Evolutionary conservation across 2,888 invertebrate genomes (phyloP).

Genomic region (Tetramorium bicarinatum): DNA sequence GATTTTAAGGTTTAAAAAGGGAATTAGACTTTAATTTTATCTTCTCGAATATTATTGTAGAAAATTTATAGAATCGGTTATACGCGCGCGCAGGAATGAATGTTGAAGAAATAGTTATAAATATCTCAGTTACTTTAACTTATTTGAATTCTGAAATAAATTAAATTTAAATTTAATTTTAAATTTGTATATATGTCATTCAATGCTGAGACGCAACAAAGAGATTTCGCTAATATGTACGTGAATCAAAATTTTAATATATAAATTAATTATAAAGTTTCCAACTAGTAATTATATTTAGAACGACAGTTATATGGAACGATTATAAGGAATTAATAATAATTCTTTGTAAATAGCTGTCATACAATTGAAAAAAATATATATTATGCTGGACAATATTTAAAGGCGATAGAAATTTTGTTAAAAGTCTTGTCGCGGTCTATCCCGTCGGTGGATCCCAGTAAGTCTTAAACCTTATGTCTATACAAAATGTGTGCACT

Average conservation of each 20-base stretch:
- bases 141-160: not conserved
- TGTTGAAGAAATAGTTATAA: not conserved
- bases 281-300: not conserved
- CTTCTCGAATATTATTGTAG: not conserved
- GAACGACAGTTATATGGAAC: not conserved
- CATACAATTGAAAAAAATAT: not conserved
- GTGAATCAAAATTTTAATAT: slow-evolving; percentile 6
- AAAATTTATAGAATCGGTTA: slow-evolving; percentile 3
- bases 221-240: not conserved
- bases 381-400: not conserved
- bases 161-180: slow-evolving; percentile 17
- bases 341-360: not conserved
- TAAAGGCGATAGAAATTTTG: not conserved
- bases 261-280: not conserved
- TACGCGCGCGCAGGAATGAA: not conserved
- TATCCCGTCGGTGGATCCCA: not conserved
- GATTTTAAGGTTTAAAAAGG: not conserved
- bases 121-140: not conserved
- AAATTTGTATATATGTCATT: not conserved
- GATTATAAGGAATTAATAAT: not conserved
- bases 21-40: not conserved
- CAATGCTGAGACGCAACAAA: not conserved
- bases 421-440: not conserved
- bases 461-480: not conserved
- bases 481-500: not conserved